phyloP scores from a whole-genome alignment of 2,888 invertebrate genomes.

The Chydorus sphaericus region DNA sequence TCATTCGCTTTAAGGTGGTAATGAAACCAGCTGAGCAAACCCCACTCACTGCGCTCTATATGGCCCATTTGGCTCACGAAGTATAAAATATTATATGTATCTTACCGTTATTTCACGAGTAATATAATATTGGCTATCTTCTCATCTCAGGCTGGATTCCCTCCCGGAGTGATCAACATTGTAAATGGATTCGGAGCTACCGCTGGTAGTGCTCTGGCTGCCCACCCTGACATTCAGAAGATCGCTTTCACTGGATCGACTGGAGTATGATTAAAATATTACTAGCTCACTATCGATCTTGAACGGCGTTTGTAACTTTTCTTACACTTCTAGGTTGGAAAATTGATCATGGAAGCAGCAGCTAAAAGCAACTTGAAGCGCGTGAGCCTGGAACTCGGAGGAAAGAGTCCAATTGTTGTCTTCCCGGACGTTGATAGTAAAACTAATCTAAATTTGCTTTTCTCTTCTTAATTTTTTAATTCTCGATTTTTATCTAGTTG shows the following conservation, averaged over 20 bases:
- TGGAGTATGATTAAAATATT: conserved; percentile 30
- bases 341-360: conserved; percentile 43
- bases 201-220: conserved; percentile 49
- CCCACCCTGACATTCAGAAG: conserved; percentile 53
- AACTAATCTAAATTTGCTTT: conserved; percentile 21
- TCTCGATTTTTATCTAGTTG: conserved; percentile 23
- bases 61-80: conserved; percentile 56
- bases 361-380: conserved; percentile 64
- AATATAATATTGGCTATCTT: neutral
- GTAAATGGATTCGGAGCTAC: conserved; percentile 59
- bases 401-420: conserved; percentile 77
- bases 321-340: conserved; percentile 29
- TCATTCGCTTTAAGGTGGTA: no score
- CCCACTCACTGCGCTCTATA: conserved; percentile 56
- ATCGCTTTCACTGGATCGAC: conserved; percentile 70
- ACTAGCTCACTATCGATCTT: neutral
- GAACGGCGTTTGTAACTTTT: neutral
- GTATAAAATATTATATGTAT: conserved; percentile 22
- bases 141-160: conserved; percentile 47
- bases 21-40: conserved; percentile 78
- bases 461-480: neutral
- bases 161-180: conserved; percentile 61
- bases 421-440: conserved; percentile 64
- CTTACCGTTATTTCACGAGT: no score
- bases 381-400: conserved; percentile 71